phyloP scores from a whole-genome alignment of 2,797 vertebrate genomes.

The Trichosurus vulpecula region DNA sequence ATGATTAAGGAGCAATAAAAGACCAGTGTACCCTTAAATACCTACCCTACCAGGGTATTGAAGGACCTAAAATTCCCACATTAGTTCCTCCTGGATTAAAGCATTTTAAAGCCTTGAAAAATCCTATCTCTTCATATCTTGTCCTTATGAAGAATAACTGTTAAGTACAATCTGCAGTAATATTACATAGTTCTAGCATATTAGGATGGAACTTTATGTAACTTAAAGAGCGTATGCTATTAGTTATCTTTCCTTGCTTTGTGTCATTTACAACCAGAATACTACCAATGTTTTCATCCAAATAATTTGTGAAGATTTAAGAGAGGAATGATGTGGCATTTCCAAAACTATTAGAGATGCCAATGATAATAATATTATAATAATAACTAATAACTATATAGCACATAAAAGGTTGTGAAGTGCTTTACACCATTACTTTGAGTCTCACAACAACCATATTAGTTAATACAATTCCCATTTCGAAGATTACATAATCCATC shows the following conservation, averaged over 20 bases:
- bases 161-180: not conserved
- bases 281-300: not conserved
- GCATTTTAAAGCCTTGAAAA: not conserved
- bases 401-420: not conserved
- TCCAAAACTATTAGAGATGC: not conserved
- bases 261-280: not conserved
- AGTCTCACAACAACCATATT: not conserved
- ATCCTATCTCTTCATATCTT: not conserved
- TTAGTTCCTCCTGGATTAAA: not conserved
- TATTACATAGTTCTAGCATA: not conserved
- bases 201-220: not conserved
- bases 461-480: not conserved
- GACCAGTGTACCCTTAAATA: not conserved
- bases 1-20: conserved; percentile 6
- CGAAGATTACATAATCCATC: not conserved
- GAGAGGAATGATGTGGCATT: not conserved
- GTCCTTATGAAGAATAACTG: not conserved
- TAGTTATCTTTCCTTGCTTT: not conserved
- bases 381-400: not conserved
- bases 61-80: not conserved
- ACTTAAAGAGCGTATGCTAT: not conserved
- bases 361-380: not conserved
- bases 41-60: not conserved
- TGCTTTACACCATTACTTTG: not conserved
- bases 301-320: not conserved